Conservation (phyloP, 1,140 invertebrate species). For the Maniola jurtina region DNA sequence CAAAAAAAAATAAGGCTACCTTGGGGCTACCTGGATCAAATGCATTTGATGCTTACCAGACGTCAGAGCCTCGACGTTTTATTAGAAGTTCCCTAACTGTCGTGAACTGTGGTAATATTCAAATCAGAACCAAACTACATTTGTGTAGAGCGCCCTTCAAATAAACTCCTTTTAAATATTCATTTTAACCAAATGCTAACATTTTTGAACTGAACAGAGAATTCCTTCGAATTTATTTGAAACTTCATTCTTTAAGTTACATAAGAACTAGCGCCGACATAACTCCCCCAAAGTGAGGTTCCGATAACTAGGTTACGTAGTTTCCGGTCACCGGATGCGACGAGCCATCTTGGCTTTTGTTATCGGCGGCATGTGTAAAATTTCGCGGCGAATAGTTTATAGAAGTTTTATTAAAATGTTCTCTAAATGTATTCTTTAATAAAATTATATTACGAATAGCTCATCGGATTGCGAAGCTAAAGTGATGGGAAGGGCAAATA, state of each 20-base stretch:
- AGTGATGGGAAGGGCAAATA: no score
- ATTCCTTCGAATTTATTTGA: conserved; percentile 6
- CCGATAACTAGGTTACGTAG: conserved; percentile 23
- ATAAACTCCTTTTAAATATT: background rate
- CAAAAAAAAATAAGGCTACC: no score
- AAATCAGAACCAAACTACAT: no score
- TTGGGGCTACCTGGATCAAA: no score
- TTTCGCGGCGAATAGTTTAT: background rate
- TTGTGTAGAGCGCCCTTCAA: no score
- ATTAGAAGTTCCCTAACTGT: no score
- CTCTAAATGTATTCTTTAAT: no score
- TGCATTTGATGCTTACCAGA: no score
- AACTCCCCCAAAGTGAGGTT: conserved; percentile 8
- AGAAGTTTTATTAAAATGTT: background rate
- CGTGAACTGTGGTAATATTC: no score
- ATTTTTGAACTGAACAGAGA: background rate
- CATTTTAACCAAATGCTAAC: background rate
- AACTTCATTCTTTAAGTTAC: conserved; percentile 13
- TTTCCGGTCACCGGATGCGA: conserved; percentile 26
- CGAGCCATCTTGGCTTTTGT: conserved; percentile 16
- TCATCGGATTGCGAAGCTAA: no score
- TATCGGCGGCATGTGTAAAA: conserved; percentile 2
- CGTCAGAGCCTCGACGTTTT: no score
- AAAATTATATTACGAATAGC: no score
- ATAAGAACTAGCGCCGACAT: conserved; percentile 10